phyloP scores from a whole-genome alignment of 64 coral and sea anemone species.

The Porites lutea region DNA sequence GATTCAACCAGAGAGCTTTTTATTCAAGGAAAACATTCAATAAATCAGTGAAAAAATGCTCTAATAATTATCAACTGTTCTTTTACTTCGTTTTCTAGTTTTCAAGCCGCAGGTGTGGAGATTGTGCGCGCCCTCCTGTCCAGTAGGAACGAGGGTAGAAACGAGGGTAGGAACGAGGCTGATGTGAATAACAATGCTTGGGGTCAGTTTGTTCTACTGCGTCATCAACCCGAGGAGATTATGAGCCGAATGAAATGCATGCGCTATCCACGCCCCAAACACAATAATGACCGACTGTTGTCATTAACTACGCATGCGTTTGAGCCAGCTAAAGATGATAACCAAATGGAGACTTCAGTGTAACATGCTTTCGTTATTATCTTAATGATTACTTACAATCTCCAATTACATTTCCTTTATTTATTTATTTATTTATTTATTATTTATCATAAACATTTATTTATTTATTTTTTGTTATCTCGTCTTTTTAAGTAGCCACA shows the following conservation, averaged over 20 bases:
- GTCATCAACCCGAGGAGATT: not conserved
- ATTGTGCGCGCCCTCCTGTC: not conserved
- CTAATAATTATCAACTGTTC: not conserved
- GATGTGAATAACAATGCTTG: not conserved
- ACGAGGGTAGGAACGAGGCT: not conserved
- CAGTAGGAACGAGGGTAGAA: not conserved
- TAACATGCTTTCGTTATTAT: not conserved
- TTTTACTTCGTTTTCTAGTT: not conserved
- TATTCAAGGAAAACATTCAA: too few species aligned
- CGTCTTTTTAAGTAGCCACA: too few species aligned
- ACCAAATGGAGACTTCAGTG: not conserved
- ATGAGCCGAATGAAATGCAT: constrained; percentile 18
- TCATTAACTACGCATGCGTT: not conserved
- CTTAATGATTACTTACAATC: too few species aligned
- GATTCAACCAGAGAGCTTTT: too few species aligned
- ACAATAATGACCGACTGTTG: not conserved
- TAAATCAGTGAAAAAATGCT: not conserved
- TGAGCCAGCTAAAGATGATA: not conserved
- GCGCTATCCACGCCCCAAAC: not conserved
- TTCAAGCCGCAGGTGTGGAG: not conserved
- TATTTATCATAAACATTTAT: too few species aligned
- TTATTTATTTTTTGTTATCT: too few species aligned
- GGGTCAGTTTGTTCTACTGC: not conserved
- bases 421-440: too few species aligned
- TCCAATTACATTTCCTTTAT: too few species aligned